Evolutionary conservation across 2,888 invertebrate species (phyloP), one percentile per base, ranked within the genome.

Genomic region (Netelia inedita): DNA sequence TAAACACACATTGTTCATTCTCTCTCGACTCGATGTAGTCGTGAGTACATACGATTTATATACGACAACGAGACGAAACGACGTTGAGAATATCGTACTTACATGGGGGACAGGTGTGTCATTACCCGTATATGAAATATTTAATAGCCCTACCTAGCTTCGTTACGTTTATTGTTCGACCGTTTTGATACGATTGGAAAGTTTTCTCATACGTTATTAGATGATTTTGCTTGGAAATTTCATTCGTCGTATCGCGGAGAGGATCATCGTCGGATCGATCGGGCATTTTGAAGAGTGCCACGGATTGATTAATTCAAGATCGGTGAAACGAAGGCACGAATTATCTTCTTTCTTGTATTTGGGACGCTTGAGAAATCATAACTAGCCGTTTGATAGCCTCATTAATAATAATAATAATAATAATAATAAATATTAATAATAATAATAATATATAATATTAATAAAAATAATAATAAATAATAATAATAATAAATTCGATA

Each of bases 1-100:
- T 75, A 76, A 85, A 82, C 55, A 66, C 55, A 66, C 65, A 85
- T 82, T 82, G 79, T 82, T 82, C 61, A 55, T 68, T 72, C 19
- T 41, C 35, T 63, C 35, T 68, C 41, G 46, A 74, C 61, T 35
- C 35, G 35, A 65, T 55, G 55, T 69, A 81, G 68, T 55, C 78
- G 73, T 69, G 81, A 81, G 78, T 74, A 14, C 19, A 21, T 75
- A 50, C 1, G 10, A 16, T 57, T 19, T 41, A 63, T 53, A 71
- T 57, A 53, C 16, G 43, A 35, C 46, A 1, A 21, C 66, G 46
- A 73, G 8, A 35, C 35, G 53, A 55, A 80, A 84, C 55, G 53
- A 53, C 57, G 80, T 46, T 76, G 72, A 76, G 35, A 35, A 35
- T 35, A 35, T 35, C 43, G 43, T 35, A 43, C 28, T 16, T 61